Base-by-base conservation (phyloP, 2,888 invertebrate species). In the Podabrus alpinus region DNA sequence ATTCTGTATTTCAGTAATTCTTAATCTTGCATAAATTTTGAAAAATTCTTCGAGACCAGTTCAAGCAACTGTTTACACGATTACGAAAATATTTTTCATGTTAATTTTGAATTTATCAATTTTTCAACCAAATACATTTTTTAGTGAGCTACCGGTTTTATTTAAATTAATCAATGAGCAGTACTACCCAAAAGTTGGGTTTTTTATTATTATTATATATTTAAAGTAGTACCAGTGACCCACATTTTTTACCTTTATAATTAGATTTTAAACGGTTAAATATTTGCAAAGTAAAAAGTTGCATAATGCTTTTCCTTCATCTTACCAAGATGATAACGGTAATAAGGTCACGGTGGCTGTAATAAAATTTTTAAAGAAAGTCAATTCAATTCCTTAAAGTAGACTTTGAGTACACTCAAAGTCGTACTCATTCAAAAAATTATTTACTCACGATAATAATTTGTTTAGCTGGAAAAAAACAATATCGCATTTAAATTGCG, bases 331-430 rank as follows among this genome's bases (percentile, higher is more conserved):
- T 70, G 70, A 70, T 70, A 70, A 70, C 70, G 29, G 70, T 64
- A 64, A 62, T 64, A 15, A 64, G 62, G 70, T 70, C 70, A 70
- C 45, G 70, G 29, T 70, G 70, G 45, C 29, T 70, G 29, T 29
- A 70, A 70, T 70, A 64, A 70, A 70, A 70, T 70, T 70, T 45
- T 45, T 62, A 70, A 70, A 70, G 70, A 70, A 70, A 70, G 70
- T 70, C 64, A 64, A 45, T 45, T 45, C 45, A 45, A 64, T 64
- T 62, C 15, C 45, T 45, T 19, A 64, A 64, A 62, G 70, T 17
- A 21, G 69, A 61, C 21, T 69, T 69, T 69, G 24, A 59, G 69
- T 69, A 17, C 60, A 60, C 15, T 61, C 24, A 21, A 45, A n/a
- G 45, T 61, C 21, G 16, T 10, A 24, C 29, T 67, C 29, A 15